Evolutionary conservation across 1,140 invertebrate species (phyloP).

Genomic region (Caenorhabditis tropicalis): DNA sequence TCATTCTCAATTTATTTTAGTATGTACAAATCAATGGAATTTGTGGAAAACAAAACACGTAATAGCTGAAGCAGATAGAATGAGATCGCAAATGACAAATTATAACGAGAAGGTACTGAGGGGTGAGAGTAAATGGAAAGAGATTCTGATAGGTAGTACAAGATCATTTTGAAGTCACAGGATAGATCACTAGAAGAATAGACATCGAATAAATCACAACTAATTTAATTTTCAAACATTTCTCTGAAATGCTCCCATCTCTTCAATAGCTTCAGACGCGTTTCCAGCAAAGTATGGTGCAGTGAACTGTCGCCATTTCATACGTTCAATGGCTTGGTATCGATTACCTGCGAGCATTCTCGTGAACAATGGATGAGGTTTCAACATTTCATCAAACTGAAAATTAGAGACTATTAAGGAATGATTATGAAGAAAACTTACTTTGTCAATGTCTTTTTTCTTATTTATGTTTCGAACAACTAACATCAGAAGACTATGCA

Average conservation of each 20-base stretch:
- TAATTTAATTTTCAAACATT: background rate
- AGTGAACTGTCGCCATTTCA: background rate
- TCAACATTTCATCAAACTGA: background rate
- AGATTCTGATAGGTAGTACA: background rate
- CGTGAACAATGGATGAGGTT: background rate
- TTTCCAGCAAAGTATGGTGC: slow-evolving; percentile 4
- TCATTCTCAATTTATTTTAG: background rate
- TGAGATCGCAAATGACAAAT: background rate
- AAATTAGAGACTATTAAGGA: no score
- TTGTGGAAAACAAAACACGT: background rate
- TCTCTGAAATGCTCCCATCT: background rate
- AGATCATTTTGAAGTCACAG: slow-evolving; percentile 10
- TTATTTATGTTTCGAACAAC: background rate
- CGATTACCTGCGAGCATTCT: background rate
- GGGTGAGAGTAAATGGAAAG: background rate
- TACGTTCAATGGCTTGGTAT: background rate
- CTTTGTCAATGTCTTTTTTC: background rate
- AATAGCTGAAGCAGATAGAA: slow-evolving; percentile 25
- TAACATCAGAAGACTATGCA: background rate
- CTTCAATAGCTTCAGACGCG: background rate
- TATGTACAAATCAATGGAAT: slow-evolving; percentile 3
- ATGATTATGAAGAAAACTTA: background rate
- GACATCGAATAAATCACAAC: background rate
- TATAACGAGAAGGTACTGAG: background rate
- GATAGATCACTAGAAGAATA: background rate